Percentiles rank a stretch among this genome's conserved stretches.
These are phyloP conservation scores for Pipistrellus nathusii DNA, from an alignment of 2,797 vertebrate species.

Conservation along the genomic window DNA sequence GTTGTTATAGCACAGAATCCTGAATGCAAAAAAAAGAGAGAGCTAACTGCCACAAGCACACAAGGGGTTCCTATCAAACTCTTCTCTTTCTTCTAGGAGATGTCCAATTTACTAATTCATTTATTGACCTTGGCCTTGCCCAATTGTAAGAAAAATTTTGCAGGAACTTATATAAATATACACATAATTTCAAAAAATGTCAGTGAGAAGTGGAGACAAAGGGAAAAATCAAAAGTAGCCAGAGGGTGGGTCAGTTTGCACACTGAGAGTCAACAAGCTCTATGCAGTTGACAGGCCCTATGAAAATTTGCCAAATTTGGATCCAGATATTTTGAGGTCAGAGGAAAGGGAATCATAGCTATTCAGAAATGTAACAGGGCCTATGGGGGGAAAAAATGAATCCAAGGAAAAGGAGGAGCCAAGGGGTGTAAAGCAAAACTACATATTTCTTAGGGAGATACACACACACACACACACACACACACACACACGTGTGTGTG, in stretches of 20 bases:
- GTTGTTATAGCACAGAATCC: not conserved
- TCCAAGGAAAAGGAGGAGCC: not conserved
- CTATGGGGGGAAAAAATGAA: not conserved
- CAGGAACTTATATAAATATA: not conserved
- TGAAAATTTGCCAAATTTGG: not conserved
- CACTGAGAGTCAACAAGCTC: not conserved
- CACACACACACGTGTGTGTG: no score
- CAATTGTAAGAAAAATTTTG: slow-evolving; percentile 5
- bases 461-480: no score
- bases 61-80: slow-evolving; percentile 45
- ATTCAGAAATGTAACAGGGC: not conserved
- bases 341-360: not conserved
- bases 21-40: not conserved
- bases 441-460: not conserved
- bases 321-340: not conserved
- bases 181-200: not conserved
- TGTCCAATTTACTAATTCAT: slow-evolving; percentile 6
- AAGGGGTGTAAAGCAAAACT: not conserved
- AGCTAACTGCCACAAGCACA: not conserved
- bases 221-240: not conserved
- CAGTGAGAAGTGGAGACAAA: slow-evolving; percentile 20
- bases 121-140: not conserved
- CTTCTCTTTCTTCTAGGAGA: slow-evolving; percentile 59
- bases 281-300: not conserved
- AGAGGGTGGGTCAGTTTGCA: not conserved